phyloP scores from a whole-genome alignment of 2,113 vertebrate genomes.

The Glareola pratincola region DNA sequence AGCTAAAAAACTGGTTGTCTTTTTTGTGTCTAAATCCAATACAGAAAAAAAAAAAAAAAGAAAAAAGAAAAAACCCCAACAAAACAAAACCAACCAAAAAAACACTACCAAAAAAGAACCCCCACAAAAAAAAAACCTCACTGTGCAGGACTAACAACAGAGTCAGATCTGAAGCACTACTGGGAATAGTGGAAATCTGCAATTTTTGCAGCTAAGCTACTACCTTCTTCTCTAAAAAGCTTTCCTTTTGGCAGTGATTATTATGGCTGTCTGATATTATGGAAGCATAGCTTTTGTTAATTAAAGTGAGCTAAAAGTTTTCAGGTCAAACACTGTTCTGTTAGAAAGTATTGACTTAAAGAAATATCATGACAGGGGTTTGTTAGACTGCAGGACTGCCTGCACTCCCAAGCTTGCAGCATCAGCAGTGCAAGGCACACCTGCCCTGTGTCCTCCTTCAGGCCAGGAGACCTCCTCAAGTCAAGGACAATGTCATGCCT shows the following conservation, averaged over 20 bases:
- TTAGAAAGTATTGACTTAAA: neutral
- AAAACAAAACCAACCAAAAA: neutral
- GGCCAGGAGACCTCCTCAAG: neutral
- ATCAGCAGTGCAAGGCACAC: neutral
- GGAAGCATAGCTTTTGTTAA: neutral
- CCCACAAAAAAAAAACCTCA: neutral
- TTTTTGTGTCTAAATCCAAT: neutral
- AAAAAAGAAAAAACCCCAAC: no score
- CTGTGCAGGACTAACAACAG: neutral
- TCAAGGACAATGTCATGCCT: neutral
- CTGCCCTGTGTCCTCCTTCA: neutral
- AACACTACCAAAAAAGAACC: neutral
- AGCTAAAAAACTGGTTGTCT: neutral
- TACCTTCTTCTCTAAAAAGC: neutral
- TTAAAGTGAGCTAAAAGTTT: neutral
- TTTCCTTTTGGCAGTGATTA: neutral
- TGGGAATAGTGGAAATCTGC: neutral
- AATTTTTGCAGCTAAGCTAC: neutral
- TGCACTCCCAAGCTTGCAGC: neutral
- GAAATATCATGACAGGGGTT: neutral
- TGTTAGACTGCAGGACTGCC: neutral
- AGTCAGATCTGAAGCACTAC: neutral
- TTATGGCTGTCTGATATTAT: neutral
- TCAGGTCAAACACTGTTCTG: neutral
- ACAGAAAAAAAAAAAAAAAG: fast-evolving